These are phyloP conservation scores for Tautogolabrus adspersus DNA, from an alignment of 2,113 vertebrate genomes.

Conservation along the genomic window DNA sequence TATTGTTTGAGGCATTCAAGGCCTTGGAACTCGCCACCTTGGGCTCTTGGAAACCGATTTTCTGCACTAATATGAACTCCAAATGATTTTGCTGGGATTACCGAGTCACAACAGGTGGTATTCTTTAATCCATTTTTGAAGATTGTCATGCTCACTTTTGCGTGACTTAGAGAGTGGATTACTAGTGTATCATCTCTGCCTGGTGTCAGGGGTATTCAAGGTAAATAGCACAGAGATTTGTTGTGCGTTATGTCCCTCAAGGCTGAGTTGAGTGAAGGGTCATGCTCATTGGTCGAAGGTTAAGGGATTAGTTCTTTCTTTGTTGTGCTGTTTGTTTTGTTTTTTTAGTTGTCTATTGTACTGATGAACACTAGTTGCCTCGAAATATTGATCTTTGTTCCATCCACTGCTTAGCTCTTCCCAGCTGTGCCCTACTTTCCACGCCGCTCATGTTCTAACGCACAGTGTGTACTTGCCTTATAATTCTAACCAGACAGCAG, in stretches of 20 bases:
- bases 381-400: constrained; percentile 52
- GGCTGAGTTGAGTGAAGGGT: neutral
- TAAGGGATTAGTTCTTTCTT: neutral
- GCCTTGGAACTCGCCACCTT: neutral
- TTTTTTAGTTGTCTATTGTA: neutral
- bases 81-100: constrained; percentile 8
- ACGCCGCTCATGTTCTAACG: constrained; percentile 44
- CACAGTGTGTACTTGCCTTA: constrained; percentile 38
- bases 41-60: neutral
- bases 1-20: neutral
- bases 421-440: constrained; percentile 79
- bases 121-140: constrained; percentile 12
- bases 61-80: neutral
- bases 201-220: constrained; percentile 22
- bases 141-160: constrained; percentile 6
- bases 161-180: constrained; percentile 26
- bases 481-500: constrained; percentile 60
- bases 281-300: neutral
- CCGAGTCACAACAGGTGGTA: constrained; percentile 27
- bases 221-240: constrained; percentile 26
- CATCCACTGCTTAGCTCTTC: constrained; percentile 52
- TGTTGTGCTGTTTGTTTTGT: constrained; percentile 14
- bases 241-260: constrained; percentile 7
- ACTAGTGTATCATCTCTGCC: constrained; percentile 13
- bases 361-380: constrained; percentile 47